These are phyloP conservation scores for Yponomeuta sedellus DNA, from an alignment of 2,888 invertebrate genomes.

Conservation along the genomic window DNA sequence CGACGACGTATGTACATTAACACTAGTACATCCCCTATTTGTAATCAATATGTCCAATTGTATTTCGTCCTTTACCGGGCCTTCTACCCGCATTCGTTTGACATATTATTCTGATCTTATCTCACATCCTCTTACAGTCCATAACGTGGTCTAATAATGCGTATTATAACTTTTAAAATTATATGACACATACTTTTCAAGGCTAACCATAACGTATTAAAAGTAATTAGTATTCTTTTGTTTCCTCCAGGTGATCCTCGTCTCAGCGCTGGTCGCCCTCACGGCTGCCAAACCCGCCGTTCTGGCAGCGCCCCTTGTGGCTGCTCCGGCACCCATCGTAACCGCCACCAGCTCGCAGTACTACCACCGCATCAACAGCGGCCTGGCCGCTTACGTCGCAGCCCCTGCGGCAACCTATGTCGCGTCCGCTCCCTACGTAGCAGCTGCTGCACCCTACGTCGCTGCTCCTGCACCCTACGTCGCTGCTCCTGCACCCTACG, in stretches of 20 bases:
- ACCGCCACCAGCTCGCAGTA: constrained; percentile 83
- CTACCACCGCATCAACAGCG: constrained; percentile 79
- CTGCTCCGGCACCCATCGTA: constrained; percentile 68
- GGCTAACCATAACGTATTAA: too few relatives aligned
- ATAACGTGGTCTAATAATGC: too few relatives aligned
- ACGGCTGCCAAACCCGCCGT: constrained; percentile 53
- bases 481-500: constrained; percentile 29
- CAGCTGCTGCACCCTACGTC: constrained; percentile 37
- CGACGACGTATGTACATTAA: too few relatives aligned
- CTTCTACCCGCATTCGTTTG: too few relatives aligned
- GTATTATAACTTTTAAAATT: not conserved
- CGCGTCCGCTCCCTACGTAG: constrained; percentile 36
- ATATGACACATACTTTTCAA: not conserved
- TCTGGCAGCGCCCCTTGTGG: constrained; percentile 47
- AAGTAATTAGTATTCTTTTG: not conserved
- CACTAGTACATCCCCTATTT: too few relatives aligned
- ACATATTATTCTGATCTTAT: too few relatives aligned
- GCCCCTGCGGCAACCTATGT: constrained; percentile 42
- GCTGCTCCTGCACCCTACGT: constrained; percentile 38
- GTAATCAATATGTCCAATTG: too few relatives aligned
- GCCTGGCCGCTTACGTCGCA: constrained; percentile 59
- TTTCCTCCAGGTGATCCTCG: constrained; percentile 43
- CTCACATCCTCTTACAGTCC: too few relatives aligned
- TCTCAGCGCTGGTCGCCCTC: constrained; percentile 55
- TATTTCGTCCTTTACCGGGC: too few relatives aligned